Conservation (phyloP, 2,888 invertebrate species). For the Drosophila atripex region DNA sequence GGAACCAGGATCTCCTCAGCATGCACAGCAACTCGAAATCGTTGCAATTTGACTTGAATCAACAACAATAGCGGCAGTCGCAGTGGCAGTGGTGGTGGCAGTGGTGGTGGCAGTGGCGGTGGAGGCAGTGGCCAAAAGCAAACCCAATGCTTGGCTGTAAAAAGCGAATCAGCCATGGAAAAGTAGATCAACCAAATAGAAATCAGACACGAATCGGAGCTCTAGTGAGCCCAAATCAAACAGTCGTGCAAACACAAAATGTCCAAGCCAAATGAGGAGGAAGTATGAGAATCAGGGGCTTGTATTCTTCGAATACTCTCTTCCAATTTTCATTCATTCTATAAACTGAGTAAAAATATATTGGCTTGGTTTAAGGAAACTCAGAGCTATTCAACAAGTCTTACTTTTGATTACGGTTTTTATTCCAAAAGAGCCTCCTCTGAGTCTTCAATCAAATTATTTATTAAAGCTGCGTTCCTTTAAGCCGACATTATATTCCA, state of each 20-base stretch:
- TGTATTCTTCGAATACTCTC: too few species aligned
- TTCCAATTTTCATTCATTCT: too few species aligned
- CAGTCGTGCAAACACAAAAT: slow-evolving; percentile 52
- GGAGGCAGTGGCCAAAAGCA: slow-evolving; percentile 18
- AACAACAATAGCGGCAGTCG: slow-evolving; percentile 56
- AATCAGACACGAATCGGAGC: slow-evolving; percentile 50
- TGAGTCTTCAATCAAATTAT: background rate
- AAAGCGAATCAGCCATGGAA: slow-evolving; percentile 62
- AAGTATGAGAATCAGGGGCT: slow-evolving; percentile 10
- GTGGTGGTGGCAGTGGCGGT: slow-evolving; percentile 6
- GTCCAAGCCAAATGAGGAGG: slow-evolving; percentile 57
- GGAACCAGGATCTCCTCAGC: slow-evolving; percentile 14
- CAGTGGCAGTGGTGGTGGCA: too few species aligned
- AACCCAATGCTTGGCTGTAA: slow-evolving; percentile 42
- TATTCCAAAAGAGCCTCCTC: background rate
- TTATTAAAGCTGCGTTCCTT: background rate
- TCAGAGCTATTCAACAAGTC: background rate
- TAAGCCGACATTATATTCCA: background rate
- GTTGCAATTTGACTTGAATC: slow-evolving; percentile 70
- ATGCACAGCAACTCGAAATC: slow-evolving; percentile 53
- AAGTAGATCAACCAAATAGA: slow-evolving; percentile 62
- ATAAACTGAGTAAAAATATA: too few species aligned
- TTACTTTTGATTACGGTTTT: background rate
- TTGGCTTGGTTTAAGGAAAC: too few species aligned
- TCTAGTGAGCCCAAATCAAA: slow-evolving; percentile 49